Evolutionary conservation across 2,888 invertebrate genomes (phyloP), one percentile per base, ranked within the genome.

Genomic region (Camptogramma bilineatum): DNA sequence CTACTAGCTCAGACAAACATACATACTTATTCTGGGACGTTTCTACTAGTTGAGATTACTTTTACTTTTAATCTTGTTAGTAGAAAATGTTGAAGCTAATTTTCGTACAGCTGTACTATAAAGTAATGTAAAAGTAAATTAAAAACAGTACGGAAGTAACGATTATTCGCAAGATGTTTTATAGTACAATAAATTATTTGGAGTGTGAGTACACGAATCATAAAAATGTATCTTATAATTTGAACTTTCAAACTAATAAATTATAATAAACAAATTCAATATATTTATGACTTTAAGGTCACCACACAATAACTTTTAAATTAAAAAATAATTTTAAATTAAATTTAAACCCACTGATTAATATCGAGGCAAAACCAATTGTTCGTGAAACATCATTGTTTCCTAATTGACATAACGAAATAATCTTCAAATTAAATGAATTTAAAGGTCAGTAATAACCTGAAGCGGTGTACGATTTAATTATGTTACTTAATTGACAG

Each of bases 401-500:
- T 24, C 44, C 19, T 44, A 51, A 50, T 44, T 57, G 58, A 53
- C 34, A 31, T 52, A 46, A 24, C 52, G 19, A 62, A 39, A 53
- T 24, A 57, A 62, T 62, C 39, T 52, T 48, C 19, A 48, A 47
- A 51, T 60, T 53, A 69, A 76, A 69, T 62, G 69, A 53, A 21
- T 54, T 10, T 67, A 77, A 75, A 76, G 73, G 73, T 74, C 73
- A 74, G 66, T 66, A 61, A 53, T 65, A 68, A 58, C 74, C 62
- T 34, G 52, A 19, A 68, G 74, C 73, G 58, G 21, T 64, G 72
- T 70, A 70, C 68, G 73, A 76, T 71, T 75, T 77, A 80, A 81
- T 82, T 79, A 80, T 79, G 69, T n/a, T 69, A 71, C 72, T 50
- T 83, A 79, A 85, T 84, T 85, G 85, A 85, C 84, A 84, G 81